A percentile compares a stretch with the other conserved stretches of the same genome.
These are phyloP conservation scores for Loxodonta africana DNA, from an alignment of 2,113 vertebrate species.

Conservation along the genomic window DNA sequence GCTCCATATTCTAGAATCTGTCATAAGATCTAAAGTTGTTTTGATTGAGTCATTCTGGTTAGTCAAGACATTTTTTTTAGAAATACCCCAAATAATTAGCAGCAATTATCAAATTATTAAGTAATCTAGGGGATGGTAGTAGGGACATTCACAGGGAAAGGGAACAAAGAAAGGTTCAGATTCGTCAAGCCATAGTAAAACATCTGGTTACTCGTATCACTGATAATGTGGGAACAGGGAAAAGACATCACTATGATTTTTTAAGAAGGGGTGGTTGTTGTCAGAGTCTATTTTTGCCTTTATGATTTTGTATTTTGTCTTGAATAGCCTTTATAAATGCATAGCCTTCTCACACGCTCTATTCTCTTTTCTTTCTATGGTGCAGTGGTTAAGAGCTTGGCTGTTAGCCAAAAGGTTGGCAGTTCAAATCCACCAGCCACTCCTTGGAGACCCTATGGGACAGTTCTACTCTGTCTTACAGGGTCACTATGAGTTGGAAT, in stretches of 20 bases:
- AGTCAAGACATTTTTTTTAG: background rate
- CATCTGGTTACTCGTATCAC: background rate
- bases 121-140: background rate
- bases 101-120: conserved; percentile 10
- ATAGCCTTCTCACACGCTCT: background rate
- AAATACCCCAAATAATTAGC: background rate
- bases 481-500: no score
- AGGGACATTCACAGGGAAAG: background rate
- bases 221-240: background rate
- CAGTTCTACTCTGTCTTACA: no score
- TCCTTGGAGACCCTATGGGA: no score
- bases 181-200: background rate
- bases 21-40: background rate
- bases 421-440: no score
- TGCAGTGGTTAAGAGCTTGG: no score
- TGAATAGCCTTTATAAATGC: background rate
- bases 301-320: conserved; percentile 10
- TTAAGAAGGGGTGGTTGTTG: background rate
- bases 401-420: no score
- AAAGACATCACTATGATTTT: background rate
- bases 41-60: background rate
- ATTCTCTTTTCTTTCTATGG: background rate
- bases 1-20: background rate
- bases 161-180: background rate
- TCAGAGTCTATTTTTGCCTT: background rate